Evolutionary conservation across 2,113 vertebrate genomes (phyloP).

Genomic region (Thalassarche chlororhynchos): DNA sequence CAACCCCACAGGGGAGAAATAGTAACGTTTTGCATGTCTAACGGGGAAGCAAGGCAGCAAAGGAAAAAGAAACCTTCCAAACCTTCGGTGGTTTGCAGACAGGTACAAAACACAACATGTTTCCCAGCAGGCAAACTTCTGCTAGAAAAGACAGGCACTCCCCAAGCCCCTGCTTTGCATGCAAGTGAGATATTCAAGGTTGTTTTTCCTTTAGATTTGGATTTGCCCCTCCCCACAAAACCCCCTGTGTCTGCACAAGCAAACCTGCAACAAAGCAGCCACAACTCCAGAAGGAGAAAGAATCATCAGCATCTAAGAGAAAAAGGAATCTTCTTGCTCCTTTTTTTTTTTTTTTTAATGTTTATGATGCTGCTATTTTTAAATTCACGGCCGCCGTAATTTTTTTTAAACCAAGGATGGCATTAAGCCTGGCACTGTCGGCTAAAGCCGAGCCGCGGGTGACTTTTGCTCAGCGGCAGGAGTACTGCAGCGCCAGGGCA

Average conservation of each 20-base stretch:
- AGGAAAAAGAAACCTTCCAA: not conserved
- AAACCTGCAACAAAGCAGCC: not conserved
- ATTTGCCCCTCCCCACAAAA: not conserved
- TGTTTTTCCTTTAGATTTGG: not conserved
- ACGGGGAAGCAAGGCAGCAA: not conserved
- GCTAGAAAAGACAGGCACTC: not conserved
- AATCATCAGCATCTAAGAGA: not conserved
- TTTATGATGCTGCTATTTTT: not conserved
- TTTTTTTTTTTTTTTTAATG: not conserved
- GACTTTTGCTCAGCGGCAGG: not conserved
- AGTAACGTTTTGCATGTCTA: not conserved
- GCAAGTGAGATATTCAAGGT: conserved; percentile 39
- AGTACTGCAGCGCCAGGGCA: not conserved
- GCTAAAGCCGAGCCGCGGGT: not conserved
- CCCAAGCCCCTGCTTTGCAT: not conserved
- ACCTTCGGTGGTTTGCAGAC: not conserved
- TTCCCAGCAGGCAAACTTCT: conserved; percentile 9
- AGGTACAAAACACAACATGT: not conserved
- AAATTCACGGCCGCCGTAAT: not conserved
- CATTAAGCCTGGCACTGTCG: not conserved
- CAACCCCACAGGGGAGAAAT: not conserved
- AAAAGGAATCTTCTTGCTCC: not conserved
- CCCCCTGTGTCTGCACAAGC: not conserved
- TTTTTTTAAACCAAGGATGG: not conserved
- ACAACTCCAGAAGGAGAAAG: not conserved